Evolutionary conservation across 1,140 invertebrate genomes (phyloP), one percentile per base, ranked within the genome.

Genomic region (Telenomus remus): DNA sequence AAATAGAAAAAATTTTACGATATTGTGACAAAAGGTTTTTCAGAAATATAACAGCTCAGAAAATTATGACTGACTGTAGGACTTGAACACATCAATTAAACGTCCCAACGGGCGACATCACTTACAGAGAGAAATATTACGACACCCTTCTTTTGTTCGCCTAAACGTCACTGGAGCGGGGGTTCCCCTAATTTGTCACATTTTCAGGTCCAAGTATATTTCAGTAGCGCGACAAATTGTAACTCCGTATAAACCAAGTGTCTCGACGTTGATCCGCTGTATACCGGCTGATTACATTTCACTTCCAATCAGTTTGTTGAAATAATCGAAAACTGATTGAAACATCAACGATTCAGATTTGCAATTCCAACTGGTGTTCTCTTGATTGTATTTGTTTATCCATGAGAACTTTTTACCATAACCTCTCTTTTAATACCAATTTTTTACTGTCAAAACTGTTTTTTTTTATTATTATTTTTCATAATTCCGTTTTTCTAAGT

Each of bases 181-280:
- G 13, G 19, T 34, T 61, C 44, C 66, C 57, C 66, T 70, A 70
- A 70, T 70, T 70, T 70, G 61, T 61, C 60, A 55, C 57, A 61
- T 61, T 70, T 70, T 59, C 35, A 13, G 43, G 19, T 19, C 44
- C 53, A 37, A 27, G 19, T 27, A 27, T 27, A 27, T 27, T 70
- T 61, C 57, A 46, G 33, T 53, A 14, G 4, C 57, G 11, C 50
- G 51, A 70, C 66, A 70, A 70, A 70, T 70, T 61, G 51, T 61
- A 55, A 55, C 44, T 55, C n/a, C 66, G 10, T 61, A 57, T 70
- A 61, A 70, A 61, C 16, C 57, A 12, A 44, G 3, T 55, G 46
- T 49, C 54, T 53, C 42, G 27, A 47, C 42, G 10, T 7, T 47
- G 48, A 53, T 68, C 48, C 33, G 27, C 3, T 64, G 33, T 55